Evolutionary conservation across 2,797 vertebrate species (phyloP).

Genomic region (Graptemys geographica): DNA sequence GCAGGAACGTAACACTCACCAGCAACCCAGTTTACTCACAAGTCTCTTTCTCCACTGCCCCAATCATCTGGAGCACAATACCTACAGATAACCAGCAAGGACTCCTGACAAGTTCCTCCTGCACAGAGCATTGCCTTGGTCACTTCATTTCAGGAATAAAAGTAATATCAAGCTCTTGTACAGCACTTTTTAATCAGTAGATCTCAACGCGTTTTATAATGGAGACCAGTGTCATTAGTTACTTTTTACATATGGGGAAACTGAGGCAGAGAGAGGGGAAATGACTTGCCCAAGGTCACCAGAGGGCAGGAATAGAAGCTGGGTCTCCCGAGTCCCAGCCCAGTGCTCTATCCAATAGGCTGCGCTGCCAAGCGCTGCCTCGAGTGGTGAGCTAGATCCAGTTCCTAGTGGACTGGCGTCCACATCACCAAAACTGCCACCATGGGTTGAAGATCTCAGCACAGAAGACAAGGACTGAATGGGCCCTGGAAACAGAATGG

Average conservation of each 20-base stretch:
- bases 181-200: not conserved
- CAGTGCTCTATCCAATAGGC: not conserved
- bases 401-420: not conserved
- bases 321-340: not conserved
- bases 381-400: not conserved
- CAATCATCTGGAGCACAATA: not conserved
- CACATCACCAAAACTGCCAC: not conserved
- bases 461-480: not conserved
- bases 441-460: not conserved
- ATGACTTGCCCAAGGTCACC: not conserved
- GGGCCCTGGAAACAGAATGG: not conserved
- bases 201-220: not conserved
- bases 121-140: not conserved
- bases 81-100: not conserved
- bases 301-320: not conserved
- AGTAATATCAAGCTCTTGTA: not conserved
- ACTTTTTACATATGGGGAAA: not conserved
- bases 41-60: not conserved
- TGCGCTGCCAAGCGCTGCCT: not conserved
- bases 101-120: not conserved
- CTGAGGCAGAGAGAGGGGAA: not conserved
- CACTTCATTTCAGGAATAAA: not conserved
- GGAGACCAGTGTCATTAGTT: not conserved
- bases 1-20: not conserved
- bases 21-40: not conserved